Conservation (phyloP, 2,113 vertebrate species). For the Psittacula cyanocephala region DNA sequence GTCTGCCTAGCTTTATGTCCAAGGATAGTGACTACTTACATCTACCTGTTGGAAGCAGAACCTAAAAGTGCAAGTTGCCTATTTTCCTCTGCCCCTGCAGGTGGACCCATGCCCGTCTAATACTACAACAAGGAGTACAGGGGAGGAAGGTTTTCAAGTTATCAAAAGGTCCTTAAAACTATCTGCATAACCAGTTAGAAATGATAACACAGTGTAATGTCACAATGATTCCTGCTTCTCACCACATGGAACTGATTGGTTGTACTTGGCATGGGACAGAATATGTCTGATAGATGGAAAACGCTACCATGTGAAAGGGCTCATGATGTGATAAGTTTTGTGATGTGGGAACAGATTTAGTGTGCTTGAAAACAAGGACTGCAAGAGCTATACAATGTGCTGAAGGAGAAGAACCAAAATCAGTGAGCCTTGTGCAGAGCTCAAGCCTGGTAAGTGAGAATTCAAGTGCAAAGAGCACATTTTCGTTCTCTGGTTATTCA, state of each 20-base stretch:
- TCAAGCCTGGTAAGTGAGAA: neutral
- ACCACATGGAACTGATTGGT: neutral
- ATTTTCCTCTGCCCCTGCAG: neutral
- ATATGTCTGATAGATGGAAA: neutral
- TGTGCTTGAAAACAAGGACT: neutral
- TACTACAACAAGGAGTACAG: neutral
- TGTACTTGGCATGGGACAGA: neutral
- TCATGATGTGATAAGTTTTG: neutral
- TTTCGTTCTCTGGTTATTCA: neutral
- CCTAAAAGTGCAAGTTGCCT: neutral
- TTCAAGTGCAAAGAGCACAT: neutral
- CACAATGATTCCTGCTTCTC: neutral
- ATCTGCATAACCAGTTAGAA: neutral
- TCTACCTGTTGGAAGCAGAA: neutral
- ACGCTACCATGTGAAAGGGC: neutral
- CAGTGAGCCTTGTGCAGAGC: neutral
- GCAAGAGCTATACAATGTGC: neutral
- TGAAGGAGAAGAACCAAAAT: neutral
- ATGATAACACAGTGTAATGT: neutral
- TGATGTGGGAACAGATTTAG: neutral
- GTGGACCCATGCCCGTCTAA: neutral
- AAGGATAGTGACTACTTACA: neutral
- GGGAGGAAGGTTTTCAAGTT: neutral
- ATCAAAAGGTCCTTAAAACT: neutral
- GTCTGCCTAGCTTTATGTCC: neutral